phyloP scores from a whole-genome alignment of 53 echinoderm and acorn worm species.

The Paelopatides confundens region DNA sequence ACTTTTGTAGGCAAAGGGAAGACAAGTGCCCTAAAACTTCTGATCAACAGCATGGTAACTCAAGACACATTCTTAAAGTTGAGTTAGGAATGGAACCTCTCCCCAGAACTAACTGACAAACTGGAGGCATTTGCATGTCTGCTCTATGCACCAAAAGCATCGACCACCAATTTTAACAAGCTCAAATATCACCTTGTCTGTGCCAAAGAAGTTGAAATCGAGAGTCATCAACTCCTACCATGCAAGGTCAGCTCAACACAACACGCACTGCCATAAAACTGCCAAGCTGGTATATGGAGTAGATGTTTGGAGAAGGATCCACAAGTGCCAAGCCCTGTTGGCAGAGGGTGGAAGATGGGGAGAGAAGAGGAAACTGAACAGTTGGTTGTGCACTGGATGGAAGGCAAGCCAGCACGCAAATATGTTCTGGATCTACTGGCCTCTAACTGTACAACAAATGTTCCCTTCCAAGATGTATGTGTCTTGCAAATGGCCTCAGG shows the following conservation, averaged over 20 bases:
- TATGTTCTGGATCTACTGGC: background rate
- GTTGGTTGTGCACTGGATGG: constrained; percentile 66
- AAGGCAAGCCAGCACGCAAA: constrained; percentile 55
- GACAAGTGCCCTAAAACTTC: constrained; percentile 52
- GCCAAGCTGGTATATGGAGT: constrained; percentile 54
- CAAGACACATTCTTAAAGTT: no score
- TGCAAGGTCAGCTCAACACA: constrained; percentile 33
- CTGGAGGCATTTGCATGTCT: no score
- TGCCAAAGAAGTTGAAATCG: constrained; percentile 38
- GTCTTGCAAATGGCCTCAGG: background rate
- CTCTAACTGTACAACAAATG: no score
- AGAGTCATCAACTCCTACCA: no score
- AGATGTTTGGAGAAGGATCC: background rate
- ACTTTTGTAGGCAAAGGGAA: constrained; percentile 58
- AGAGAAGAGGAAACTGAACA: constrained; percentile 18
- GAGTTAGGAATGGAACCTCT: no score
- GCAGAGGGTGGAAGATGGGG: no score
- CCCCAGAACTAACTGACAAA: no score
- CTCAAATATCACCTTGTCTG: constrained; percentile 30
- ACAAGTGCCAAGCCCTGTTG: no score
- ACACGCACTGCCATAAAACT: constrained; percentile 43
- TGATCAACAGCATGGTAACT: no score
- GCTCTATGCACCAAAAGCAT: background rate
- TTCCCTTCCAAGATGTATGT: no score
- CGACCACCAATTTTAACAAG: constrained; percentile 20